Evolutionary conservation across 2,113 vertebrate species (phyloP).

Genomic region (Pristiophorus japonicus): DNA sequence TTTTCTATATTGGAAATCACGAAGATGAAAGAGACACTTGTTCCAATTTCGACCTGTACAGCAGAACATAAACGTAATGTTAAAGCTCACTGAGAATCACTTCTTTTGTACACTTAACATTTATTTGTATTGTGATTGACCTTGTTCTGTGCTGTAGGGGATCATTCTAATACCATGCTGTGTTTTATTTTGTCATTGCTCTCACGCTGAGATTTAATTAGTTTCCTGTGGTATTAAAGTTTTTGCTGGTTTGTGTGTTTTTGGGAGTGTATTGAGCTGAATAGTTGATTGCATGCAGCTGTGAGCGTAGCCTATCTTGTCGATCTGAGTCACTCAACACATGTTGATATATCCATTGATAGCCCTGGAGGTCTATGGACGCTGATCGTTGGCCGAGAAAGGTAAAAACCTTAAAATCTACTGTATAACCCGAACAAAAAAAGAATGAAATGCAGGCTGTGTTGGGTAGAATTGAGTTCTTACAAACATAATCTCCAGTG

Average conservation of each 20-base stretch:
- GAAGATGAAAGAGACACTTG: neutral
- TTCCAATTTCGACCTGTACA: no score
- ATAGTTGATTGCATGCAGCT: neutral
- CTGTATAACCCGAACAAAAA: neutral
- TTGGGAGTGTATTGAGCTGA: no score
- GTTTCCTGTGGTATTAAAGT: neutral
- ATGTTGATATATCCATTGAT: neutral
- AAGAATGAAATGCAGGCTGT: neutral
- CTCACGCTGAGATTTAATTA: constrained; percentile 24
- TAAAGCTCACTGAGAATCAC: neutral
- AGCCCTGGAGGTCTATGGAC: neutral
- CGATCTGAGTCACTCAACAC: neutral
- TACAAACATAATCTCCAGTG: neutral
- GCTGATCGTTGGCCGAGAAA: neutral
- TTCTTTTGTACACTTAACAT: neutral
- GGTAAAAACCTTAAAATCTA: neutral
- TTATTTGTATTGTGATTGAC: neutral
- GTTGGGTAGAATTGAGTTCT: neutral
- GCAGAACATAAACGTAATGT: neutral
- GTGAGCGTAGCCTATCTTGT: neutral
- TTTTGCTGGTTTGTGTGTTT: neutral
- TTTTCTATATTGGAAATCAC: neutral
- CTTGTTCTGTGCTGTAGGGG: neutral
- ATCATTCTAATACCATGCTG: neutral
- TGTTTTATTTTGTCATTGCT: neutral